Conservation (phyloP, 2,113 vertebrate species). For the Gallinago undulata region DNA sequence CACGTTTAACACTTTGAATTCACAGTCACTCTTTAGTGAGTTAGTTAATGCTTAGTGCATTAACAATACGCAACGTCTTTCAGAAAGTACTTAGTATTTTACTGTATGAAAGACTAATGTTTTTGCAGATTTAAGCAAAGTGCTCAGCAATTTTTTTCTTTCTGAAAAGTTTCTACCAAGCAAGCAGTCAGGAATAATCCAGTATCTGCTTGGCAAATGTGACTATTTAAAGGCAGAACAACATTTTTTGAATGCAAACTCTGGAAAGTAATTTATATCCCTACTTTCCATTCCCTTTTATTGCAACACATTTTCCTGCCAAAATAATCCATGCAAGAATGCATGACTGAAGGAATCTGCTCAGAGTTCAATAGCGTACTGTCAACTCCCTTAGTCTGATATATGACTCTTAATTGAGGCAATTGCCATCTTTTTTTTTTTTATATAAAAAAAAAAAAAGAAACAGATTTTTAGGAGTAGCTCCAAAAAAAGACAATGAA, state of each 20-base stretch:
- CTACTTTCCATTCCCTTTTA: conserved; percentile 39
- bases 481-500: neutral
- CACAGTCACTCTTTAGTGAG: neutral
- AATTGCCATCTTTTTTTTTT: neutral
- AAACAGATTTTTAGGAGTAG: conserved; percentile 3
- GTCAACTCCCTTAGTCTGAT: conserved; percentile 25
- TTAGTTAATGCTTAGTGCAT: neutral
- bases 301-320: conserved; percentile 42
- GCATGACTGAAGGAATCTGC: conserved; percentile 38
- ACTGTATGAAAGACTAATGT: neutral
- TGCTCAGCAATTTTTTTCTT: conserved; percentile 30
- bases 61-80: neutral
- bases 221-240: conserved; percentile 37
- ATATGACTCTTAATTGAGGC: neutral
- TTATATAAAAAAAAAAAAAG: neutral
- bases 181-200: conserved; percentile 41
- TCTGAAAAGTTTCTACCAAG: conserved; percentile 38
- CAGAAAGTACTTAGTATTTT: neutral
- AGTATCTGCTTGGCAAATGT: conserved; percentile 54
- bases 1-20: neutral
- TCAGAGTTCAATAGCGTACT: conserved; percentile 28
- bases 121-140: conserved; percentile 24
- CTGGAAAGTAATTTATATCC: conserved; percentile 50
- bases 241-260: conserved; percentile 55
- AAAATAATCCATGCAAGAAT: conserved; percentile 65